Evolutionary conservation across 2,888 invertebrate species (phyloP).

Genomic region (Andricus quercusramuli): DNA sequence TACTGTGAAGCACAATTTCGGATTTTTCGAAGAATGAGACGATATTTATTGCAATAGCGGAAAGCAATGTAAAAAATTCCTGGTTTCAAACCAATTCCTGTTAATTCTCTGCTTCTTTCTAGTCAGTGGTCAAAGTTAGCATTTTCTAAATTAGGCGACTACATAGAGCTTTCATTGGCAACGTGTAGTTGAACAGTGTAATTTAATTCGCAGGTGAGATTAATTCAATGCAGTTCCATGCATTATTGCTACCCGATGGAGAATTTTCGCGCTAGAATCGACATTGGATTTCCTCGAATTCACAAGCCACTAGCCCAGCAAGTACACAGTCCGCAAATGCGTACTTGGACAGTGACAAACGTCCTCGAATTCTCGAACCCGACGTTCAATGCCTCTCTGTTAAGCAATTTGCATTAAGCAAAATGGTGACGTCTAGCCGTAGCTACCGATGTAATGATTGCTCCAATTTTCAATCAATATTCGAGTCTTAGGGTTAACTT

Average conservation of each 20-base stretch:
- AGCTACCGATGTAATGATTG: slow-evolving; percentile 41
- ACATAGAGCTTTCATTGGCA: neutral
- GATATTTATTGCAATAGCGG: no score
- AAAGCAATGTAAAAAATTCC: no score
- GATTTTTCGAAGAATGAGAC: no score
- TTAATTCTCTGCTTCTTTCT: no score
- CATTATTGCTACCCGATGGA: slow-evolving; percentile 5
- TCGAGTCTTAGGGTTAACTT: slow-evolving; percentile 31
- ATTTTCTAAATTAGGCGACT: neutral
- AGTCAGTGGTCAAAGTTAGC: no score
- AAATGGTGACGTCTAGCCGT: slow-evolving; percentile 48
- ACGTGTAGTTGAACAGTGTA: neutral
- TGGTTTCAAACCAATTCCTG: no score
- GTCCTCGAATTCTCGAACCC: slow-evolving; percentile 55
- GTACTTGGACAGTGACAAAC: slow-evolving; percentile 59
- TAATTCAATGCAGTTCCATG: slow-evolving; percentile 22
- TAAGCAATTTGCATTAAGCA: slow-evolving; percentile 58
- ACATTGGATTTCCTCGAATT: slow-evolving; percentile 38
- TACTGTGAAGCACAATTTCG: no score
- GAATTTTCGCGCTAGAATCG: slow-evolving; percentile 36
- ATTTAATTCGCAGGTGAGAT: slow-evolving; percentile 16
- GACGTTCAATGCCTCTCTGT: slow-evolving; percentile 56
- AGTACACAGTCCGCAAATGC: slow-evolving; percentile 45
- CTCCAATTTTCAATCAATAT: slow-evolving; percentile 38
- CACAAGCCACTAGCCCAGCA: slow-evolving; percentile 29